Base-by-base conservation (phyloP, 2,113 vertebrate species). In the Columba livia region DNA sequence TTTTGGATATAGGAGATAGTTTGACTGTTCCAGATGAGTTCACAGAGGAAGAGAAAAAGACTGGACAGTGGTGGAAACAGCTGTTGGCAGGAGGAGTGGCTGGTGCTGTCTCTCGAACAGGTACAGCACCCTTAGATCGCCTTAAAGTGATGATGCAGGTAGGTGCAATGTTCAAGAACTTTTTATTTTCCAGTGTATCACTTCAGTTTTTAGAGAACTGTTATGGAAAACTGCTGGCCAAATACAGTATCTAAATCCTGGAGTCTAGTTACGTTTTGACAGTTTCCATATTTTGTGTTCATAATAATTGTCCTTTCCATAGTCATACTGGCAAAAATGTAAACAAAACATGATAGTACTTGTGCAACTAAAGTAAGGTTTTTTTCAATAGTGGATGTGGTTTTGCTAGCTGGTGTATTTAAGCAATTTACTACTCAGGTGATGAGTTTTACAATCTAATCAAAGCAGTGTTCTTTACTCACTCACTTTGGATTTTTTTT, bases 101-200 rank as follows among this genome's bases (percentile, higher is more conserved):
- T 2, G 99, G 99, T 7, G 98, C 99, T 1, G 97, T 99, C n/a
- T 99, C 99, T 54, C 98, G 99, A 42, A 99, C 99, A 2, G 99
- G 99, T 29, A 99, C 99, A 1, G 99, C 99, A 23, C 99, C 99
- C 3, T 97, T 99, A 96, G 99, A 99, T 95, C 98, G 99, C 57
- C 97, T 99, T 53, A 99, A 99, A 96, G 98, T 99, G 94, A 99
- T 99, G 97, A 99, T 99, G 99, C 99, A 99, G 98, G 99, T 99
- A 82, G 56, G 79, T 93, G n/a, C 38, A 40, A 25, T 17, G 7
- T 11, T 75, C 20, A 56, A 73, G 19, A 65, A 50, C 15, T 11
- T n/a, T 3, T 54, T 40, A 24, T 20, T 82, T 81, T 64, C 70
- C 15, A 14, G 20, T 21, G 6, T 18, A 40, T 83, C 53, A 28